phyloP scores from a whole-genome alignment of 2,113 vertebrate species.

The Mesembrinibis cayennensis region DNA sequence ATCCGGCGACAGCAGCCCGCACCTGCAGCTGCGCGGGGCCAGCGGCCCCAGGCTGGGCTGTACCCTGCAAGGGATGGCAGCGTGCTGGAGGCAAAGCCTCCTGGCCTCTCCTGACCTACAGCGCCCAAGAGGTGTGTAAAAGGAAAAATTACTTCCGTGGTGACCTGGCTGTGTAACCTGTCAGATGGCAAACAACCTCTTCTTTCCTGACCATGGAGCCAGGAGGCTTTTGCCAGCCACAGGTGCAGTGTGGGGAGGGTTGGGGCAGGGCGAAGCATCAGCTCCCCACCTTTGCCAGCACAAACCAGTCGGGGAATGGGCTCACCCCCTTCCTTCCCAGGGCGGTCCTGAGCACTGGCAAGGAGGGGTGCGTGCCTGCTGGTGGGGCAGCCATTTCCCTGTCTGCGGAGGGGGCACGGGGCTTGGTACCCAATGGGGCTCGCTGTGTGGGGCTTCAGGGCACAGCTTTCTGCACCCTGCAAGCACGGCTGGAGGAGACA shows the following conservation, averaged over 20 bases:
- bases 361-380: fast-evolving
- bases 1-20: background rate
- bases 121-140: background rate
- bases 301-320: background rate
- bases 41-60: fast-evolving
- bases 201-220: background rate
- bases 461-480: background rate
- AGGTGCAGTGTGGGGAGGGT: fast-evolving
- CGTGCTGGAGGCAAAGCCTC: background rate
- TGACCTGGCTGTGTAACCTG: background rate
- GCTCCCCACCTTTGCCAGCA: background rate
- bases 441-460: background rate
- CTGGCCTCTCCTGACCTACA: background rate
- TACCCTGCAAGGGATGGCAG: background rate
- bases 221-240: background rate
- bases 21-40: background rate
- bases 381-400: background rate
- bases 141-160: background rate
- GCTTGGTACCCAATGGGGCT: background rate
- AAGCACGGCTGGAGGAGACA: background rate
- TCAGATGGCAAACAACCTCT: background rate
- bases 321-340: background rate
- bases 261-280: background rate
- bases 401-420: fast-evolving
- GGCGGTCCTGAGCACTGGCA: fast-evolving